Base-by-base conservation (phyloP, 2,113 vertebrate species). In the Ploceus nigricollis region DNA sequence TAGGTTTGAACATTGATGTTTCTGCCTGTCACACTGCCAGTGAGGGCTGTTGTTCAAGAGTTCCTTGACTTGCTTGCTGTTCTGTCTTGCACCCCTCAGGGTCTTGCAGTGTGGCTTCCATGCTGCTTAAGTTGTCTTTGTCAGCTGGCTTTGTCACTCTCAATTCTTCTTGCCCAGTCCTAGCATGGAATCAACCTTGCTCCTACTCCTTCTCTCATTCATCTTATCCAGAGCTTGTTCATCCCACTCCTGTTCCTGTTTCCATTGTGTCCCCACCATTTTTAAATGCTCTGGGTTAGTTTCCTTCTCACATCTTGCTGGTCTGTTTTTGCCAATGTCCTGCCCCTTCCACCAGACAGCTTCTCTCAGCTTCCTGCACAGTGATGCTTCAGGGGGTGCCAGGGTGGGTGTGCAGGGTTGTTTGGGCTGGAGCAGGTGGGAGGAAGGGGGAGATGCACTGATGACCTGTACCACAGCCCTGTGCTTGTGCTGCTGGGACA, bases 381-480 rank as follows among this genome's bases (percentile, higher is more conserved):
- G 22, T 0, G 0, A 3, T 45, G 35, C 65, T n/a, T 27, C 64
- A 60, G 47, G 50, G 48, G 19, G 57, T 71, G 51, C 53, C 14
- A 17, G 82, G 15, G 22, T 54, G 68, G 37, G 1, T 50, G 39
- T 54, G 79, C 75, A 66, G 81, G 40, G 13, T 1, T 31, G 33
- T 37, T 37, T 72, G 48, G 42, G 58, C 56, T 66, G 6, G 12
- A 65, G 75, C 60, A 45, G 40, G 40, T 40, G 40, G 40, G 40
- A 42, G 40, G 40, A 42, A n/a, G 7, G 13, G 22, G 39, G 50
- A 65, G 10, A 11, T 85, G 23, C 7, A 45, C 21, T 45, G 12
- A 11, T 65, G 56, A 18, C 8, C 63, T 65, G 27, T 44, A 30
- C 13, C 22, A 31, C 25, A 70, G 3, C 35, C 27, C 69, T 81